These are phyloP conservation scores for Drosophila insularis DNA, from an alignment of 1,140 invertebrate species.

Conservation along the genomic window DNA sequence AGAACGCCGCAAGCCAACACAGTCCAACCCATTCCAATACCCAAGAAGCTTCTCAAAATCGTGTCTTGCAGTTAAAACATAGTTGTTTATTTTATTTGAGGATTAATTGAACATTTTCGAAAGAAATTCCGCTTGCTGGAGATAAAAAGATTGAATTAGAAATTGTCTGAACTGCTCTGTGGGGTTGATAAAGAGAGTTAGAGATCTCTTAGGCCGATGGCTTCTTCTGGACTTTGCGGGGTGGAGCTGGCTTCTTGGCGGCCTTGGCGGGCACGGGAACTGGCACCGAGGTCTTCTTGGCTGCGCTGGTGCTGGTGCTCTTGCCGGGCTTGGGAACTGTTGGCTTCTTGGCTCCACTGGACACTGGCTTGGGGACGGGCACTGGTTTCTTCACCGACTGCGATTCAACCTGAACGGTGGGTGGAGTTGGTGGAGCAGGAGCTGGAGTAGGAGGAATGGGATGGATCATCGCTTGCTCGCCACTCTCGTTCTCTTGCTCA, in stretches of 20 bases:
- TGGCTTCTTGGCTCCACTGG: conserved; percentile 14
- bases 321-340: conserved; percentile 37
- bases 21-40: background rate
- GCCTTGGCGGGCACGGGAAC: conserved; percentile 41
- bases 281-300: conserved; percentile 42
- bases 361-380: conserved; percentile 37
- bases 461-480: conserved; percentile 19
- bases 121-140: conserved; percentile 74
- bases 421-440: conserved; percentile 58
- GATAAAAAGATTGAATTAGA: conserved; percentile 19
- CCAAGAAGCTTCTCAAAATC: background rate
- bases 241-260: conserved; percentile 60
- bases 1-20: conserved; percentile 11
- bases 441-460: conserved; percentile 64
- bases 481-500: conserved; percentile 28
- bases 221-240: conserved; percentile 63
- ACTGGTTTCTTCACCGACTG: background rate
- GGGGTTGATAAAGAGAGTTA: background rate
- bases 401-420: conserved; percentile 32
- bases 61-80: conserved; percentile 48
- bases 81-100: conserved; percentile 56
- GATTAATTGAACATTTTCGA: conserved; percentile 45
- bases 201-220: conserved; percentile 38
- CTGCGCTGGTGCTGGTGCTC: background rate
- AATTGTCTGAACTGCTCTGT: conserved; percentile 26